A percentile compares a stretch with the other conserved stretches of the same genome.
Evolutionary conservation across 2,113 vertebrate genomes (phyloP).

Genomic region (Todiramphus chloris): DNA sequence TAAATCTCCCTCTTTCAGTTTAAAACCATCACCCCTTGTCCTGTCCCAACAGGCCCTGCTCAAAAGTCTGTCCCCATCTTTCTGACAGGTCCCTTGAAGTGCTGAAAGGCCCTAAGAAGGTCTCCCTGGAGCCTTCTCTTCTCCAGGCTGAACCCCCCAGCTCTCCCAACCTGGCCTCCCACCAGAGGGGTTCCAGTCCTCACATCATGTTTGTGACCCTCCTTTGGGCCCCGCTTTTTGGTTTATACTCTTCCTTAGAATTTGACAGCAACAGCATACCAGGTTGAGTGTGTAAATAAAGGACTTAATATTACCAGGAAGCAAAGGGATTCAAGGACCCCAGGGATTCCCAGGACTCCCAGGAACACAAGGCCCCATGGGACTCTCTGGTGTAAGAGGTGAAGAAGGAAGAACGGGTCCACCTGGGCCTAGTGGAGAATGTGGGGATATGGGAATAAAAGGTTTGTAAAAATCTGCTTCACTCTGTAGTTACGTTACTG

Average conservation of each 20-base stretch:
- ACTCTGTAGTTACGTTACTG: neutral
- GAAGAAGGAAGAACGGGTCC: constrained; percentile 65
- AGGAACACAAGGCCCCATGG: constrained; percentile 69
- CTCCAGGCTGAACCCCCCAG: neutral
- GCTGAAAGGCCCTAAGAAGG: neutral
- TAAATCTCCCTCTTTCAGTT: no score
- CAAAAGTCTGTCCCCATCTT: no score
- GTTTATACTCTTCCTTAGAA: neutral
- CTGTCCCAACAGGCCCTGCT: no score
- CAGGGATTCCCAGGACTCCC: constrained; percentile 75
- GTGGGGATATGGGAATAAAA: constrained; percentile 62
- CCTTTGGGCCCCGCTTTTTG: neutral
- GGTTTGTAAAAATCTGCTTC: constrained; percentile 52
- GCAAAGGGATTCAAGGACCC: constrained; percentile 71
- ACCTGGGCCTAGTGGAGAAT: constrained; percentile 63
- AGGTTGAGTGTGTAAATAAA: constrained; percentile 11
- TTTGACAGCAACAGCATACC: neutral
- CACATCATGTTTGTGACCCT: no score
- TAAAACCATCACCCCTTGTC: no score
- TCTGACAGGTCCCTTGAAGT: neutral
- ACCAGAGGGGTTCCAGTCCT: neutral
- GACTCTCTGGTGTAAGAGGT: constrained; percentile 69
- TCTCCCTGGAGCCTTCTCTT: neutral
- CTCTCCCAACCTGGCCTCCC: neutral
- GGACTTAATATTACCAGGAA: constrained; percentile 62